Evolutionary conservation across 2,888 invertebrate genomes (phyloP).

Genomic region (Heteropelma amictum): DNA sequence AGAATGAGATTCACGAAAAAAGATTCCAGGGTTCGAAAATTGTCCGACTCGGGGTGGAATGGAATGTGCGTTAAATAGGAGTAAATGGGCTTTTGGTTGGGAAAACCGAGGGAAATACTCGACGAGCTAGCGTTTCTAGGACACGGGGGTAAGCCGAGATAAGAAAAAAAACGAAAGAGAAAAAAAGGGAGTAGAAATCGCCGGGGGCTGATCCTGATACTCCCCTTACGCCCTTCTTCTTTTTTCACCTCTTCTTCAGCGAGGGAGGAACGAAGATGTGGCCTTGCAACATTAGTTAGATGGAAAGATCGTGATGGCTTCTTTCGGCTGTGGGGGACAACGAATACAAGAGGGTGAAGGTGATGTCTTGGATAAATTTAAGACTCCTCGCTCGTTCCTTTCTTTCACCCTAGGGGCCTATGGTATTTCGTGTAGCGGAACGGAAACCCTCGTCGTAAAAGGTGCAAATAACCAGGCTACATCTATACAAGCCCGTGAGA

Average conservation of each 20-base stretch:
- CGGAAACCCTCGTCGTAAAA: conserved; percentile 47
- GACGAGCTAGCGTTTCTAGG: conserved; percentile 1
- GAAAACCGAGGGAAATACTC: conserved; percentile 19
- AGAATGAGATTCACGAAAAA: neutral
- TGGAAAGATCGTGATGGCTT: conserved; percentile 27
- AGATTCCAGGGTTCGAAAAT: neutral
- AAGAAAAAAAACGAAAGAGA: no score
- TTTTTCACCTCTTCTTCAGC: conserved; percentile 24
- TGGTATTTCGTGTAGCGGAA: conserved; percentile 39
- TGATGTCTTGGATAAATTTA: conserved; percentile 50
- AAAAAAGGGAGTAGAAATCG: no score
- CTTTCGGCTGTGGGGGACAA: conserved; percentile 13
- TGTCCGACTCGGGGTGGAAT: neutral
- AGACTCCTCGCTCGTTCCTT: conserved; percentile 25
- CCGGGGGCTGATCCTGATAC: conserved; percentile 40
- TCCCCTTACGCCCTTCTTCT: conserved; percentile 27
- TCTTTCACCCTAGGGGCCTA: conserved; percentile 18
- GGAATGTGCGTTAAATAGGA: conserved; percentile 4
- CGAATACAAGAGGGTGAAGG: neutral
- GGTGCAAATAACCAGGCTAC: conserved; percentile 33
- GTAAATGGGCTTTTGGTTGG: neutral
- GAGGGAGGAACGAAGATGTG: conserved; percentile 19
- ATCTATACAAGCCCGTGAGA: conserved; percentile 2
- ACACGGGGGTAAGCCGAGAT: conserved; percentile 33
- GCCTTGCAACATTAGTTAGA: conserved; percentile 37